Conservation (phyloP, 2,888 invertebrate species). For the Deilephila porcellus region DNA sequence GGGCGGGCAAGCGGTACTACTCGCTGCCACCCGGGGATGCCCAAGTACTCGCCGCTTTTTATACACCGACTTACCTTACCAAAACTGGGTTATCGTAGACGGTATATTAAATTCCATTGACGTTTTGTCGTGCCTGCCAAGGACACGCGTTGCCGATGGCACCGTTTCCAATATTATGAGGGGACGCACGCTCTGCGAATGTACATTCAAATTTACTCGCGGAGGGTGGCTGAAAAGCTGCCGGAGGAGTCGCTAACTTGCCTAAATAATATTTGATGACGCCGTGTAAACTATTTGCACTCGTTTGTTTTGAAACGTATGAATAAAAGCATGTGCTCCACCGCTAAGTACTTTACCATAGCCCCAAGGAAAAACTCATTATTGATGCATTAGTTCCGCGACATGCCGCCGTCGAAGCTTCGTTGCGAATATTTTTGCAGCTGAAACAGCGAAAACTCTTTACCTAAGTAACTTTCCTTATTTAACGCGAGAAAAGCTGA, state of each 20-base stretch:
- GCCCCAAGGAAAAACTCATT: conserved; percentile 51
- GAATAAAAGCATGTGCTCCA: background rate
- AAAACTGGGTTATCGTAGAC: conserved; percentile 80
- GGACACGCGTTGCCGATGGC: conserved; percentile 70
- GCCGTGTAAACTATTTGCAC: background rate
- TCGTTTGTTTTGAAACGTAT: background rate
- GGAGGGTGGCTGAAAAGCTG: background rate
- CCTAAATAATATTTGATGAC: background rate
- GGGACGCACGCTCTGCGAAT: background rate
- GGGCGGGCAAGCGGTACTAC: conserved; percentile 74
- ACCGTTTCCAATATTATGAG: conserved; percentile 57
- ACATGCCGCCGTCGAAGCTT: conserved; percentile 41
- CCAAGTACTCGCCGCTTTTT: conserved; percentile 73
- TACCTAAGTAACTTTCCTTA: conserved; percentile 1
- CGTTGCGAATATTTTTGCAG: conserved; percentile 53
- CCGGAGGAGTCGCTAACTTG: background rate
- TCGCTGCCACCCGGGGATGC: conserved; percentile 60
- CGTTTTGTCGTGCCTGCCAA: conserved; percentile 72
- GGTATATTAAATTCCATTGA: conserved; percentile 82
- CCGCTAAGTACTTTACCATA: conserved; percentile 29
- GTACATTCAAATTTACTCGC: background rate
- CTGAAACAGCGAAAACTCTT: conserved; percentile 40
- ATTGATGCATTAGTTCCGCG: conserved; percentile 62
- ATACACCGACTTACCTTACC: conserved; percentile 68
- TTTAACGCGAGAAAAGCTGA: conserved; percentile 2